A percentile compares a stretch with the other conserved stretches of the same genome.
Evolutionary conservation across 2,797 vertebrate species (phyloP).

Genomic region (Periophthalmus magnuspinnatus): DNA sequence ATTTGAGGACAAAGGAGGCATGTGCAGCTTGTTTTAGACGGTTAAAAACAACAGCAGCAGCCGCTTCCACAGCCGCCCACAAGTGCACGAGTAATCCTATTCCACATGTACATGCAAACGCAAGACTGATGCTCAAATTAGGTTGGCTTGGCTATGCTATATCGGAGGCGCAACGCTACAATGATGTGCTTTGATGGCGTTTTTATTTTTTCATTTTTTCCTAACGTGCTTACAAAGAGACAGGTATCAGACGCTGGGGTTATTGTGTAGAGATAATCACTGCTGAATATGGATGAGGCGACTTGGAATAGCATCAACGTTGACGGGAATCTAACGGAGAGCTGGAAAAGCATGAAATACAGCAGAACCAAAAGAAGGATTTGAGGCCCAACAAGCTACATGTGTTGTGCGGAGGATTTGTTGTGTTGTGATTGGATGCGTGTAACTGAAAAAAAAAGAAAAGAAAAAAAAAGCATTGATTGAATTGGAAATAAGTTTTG

Average conservation of each 20-base stretch:
- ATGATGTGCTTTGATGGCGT: constrained; percentile 57
- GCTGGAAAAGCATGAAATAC: constrained; percentile 11
- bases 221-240: constrained; percentile 22
- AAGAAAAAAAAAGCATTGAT: neutral
- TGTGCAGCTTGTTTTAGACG: constrained; percentile 5
- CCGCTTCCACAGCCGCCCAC: constrained; percentile 5
- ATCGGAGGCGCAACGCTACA: constrained; percentile 34
- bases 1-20: constrained; percentile 10
- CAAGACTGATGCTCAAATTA: constrained; percentile 37
- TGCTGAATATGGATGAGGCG: constrained; percentile 56
- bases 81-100: constrained; percentile 7
- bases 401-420: neutral
- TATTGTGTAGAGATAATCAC: constrained; percentile 47
- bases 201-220: neutral
- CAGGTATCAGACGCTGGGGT: constrained; percentile 21
- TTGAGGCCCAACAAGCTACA: constrained; percentile 5
- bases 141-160: constrained; percentile 47
- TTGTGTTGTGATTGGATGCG: neutral
- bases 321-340: constrained; percentile 4
- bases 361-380: neutral
- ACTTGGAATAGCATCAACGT: constrained; percentile 32
- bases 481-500: neutral
- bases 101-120: constrained; percentile 13
- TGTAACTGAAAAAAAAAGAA: constrained; percentile 2
- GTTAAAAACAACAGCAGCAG: constrained; percentile 6